Conservation (phyloP, 2,797 vertebrate species). For the Prionace glauca region DNA sequence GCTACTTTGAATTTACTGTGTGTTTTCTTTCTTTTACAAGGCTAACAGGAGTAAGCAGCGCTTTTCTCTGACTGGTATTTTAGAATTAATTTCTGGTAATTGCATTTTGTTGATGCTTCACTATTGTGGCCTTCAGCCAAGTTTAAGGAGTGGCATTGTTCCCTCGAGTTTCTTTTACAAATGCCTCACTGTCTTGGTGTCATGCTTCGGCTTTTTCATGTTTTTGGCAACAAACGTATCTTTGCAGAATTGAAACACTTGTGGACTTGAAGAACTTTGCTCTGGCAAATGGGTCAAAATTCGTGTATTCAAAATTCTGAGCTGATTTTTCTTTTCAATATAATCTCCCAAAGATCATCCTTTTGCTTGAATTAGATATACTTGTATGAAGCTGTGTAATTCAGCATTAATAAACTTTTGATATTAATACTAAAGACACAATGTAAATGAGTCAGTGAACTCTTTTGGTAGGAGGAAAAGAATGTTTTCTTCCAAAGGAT, state of each 20-base stretch:
- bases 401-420: not conserved
- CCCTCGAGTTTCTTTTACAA: not conserved
- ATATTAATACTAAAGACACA: not conserved
- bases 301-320: not conserved
- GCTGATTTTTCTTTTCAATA: not conserved
- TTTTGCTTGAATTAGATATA: not conserved
- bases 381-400: not conserved
- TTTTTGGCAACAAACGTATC: not conserved
- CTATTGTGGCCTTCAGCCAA: not conserved
- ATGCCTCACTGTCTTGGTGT: slow-evolving; percentile 3
- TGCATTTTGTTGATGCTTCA: not conserved
- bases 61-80: slow-evolving; percentile 29
- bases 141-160: slow-evolving; percentile 3
- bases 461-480: not conserved
- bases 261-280: slow-evolving; percentile 7
- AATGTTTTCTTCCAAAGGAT: slow-evolving; percentile 10
- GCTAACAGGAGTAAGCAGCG: not conserved
- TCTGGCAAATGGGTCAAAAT: not conserved
- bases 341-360: too few species aligned
- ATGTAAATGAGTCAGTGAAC: not conserved
- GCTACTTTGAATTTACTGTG: not conserved
- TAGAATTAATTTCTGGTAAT: not conserved
- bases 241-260: slow-evolving; percentile 15
- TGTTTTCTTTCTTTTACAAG: not conserved
- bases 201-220: not conserved